Evolutionary conservation across 2,888 invertebrate genomes (phyloP).

Genomic region (Tiliacea aurago): DNA sequence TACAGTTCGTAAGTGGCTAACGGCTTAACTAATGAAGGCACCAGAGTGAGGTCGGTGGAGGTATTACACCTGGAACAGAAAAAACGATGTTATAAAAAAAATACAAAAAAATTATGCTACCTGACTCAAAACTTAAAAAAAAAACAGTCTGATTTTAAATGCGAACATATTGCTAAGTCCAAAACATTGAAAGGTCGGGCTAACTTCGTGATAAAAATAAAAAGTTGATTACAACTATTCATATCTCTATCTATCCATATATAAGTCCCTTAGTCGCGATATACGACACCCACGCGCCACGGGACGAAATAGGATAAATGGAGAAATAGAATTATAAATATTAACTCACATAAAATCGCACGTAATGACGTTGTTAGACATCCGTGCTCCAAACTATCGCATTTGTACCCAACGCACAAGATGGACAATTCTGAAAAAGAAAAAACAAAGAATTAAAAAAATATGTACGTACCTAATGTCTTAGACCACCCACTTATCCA

Average conservation of each 20-base stretch:
- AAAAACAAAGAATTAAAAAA: slow-evolving; percentile 5
- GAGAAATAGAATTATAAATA: too few species aligned
- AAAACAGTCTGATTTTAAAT: not conserved
- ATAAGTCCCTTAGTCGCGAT: too few species aligned
- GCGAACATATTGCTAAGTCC: too few species aligned
- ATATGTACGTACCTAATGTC: too few species aligned
- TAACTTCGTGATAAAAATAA: not conserved
- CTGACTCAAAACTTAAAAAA: not conserved
- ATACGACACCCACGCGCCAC: too few species aligned
- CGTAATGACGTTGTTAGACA: slow-evolving; percentile 77
- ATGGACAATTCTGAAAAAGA: slow-evolving; percentile 88
- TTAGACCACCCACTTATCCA: too few species aligned
- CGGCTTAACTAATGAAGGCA: slow-evolving; percentile 88
- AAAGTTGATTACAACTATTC: too few species aligned
- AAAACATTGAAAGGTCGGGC: too few species aligned
- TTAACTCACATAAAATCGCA: slow-evolving; percentile 77
- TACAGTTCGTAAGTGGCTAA: slow-evolving; percentile 84
- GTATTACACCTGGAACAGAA: slow-evolving; percentile 80
- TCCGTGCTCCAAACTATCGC: slow-evolving; percentile 90
- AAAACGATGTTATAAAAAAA: not conserved
- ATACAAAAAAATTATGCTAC: not conserved
- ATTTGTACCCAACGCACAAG: slow-evolving; percentile 90
- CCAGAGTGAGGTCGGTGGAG: slow-evolving; percentile 90
- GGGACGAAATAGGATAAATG: too few species aligned
- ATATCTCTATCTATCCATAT: too few species aligned